Evolutionary conservation across 2,888 invertebrate genomes (phyloP).

Genomic region (Melipona beecheii): DNA sequence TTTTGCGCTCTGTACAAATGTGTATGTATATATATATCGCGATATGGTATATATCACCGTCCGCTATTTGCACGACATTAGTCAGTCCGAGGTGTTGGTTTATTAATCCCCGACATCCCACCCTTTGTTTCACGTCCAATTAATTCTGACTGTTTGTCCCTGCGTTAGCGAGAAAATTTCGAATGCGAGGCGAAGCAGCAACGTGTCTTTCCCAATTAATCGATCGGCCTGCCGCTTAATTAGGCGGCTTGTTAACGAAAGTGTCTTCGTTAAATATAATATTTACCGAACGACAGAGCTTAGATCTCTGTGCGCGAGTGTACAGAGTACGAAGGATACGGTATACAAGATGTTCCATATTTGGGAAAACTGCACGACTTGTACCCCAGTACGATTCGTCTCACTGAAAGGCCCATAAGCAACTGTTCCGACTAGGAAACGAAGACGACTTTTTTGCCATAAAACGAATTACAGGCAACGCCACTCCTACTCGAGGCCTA

Average conservation of each 20-base stretch:
- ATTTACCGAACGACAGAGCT: slow-evolving; percentile 13
- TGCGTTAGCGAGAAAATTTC: neutral
- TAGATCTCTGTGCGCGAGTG: neutral
- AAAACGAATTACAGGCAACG: too few species aligned
- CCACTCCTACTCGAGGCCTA: too few species aligned
- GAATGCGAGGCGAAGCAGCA: neutral
- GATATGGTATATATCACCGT: neutral
- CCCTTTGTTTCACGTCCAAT: slow-evolving; percentile 36
- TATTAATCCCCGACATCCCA: neutral
- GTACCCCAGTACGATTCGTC: too few species aligned
- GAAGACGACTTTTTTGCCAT: too few species aligned
- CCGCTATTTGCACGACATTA: neutral
- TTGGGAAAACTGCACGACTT: too few species aligned
- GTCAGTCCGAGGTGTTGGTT: neutral
- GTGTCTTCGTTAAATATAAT: slow-evolving; percentile 42
- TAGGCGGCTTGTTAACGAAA: slow-evolving; percentile 45
- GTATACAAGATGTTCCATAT: too few species aligned
- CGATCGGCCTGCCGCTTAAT: slow-evolving; percentile 47
- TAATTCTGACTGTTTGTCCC: slow-evolving; percentile 25
- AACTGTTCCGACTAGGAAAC: too few species aligned
- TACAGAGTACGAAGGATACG: too few species aligned
- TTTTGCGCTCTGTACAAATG: too few species aligned
- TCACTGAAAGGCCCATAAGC: too few species aligned
- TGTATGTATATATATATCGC: too few species aligned
- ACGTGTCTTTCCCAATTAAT: slow-evolving; percentile 47